Conservation (phyloP, 2,888 invertebrate species). For the Chalcis sispes region DNA sequence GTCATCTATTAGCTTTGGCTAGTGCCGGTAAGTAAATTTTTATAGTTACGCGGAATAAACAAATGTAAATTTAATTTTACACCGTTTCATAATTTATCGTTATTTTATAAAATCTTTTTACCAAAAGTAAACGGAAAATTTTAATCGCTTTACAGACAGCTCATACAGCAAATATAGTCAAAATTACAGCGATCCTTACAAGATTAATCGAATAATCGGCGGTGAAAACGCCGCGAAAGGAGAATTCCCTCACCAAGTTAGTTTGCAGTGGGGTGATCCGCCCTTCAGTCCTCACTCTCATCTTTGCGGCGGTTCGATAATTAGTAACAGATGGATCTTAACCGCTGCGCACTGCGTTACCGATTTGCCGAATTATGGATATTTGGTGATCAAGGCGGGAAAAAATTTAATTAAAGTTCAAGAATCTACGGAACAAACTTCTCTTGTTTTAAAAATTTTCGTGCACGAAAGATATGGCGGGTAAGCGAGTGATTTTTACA, state of each 20-base stretch:
- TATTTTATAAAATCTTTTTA: too few species aligned
- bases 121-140: too few species aligned
- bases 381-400: constrained; percentile 58
- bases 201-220: constrained; percentile 62
- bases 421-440: constrained; percentile 71
- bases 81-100: too few species aligned
- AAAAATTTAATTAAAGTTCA: constrained; percentile 38
- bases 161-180: too few species aligned
- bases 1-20: not conserved
- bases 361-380: not conserved
- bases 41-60: too few species aligned
- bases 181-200: not conserved
- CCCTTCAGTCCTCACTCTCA: constrained; percentile 58
- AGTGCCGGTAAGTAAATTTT: not conserved
- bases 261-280: constrained; percentile 71
- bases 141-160: too few species aligned
- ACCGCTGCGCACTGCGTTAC: constrained; percentile 71
- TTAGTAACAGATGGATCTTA: constrained; percentile 72
- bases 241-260: constrained; percentile 76
- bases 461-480: constrained; percentile 70
- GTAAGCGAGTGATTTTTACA: constrained; percentile 75
- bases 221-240: constrained; percentile 71
- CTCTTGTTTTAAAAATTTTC: constrained; percentile 66
- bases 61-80: too few species aligned
- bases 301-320: constrained; percentile 75